Evolutionary conservation across 1,140 invertebrate genomes (phyloP).

Genomic region (Apis laboriosa): DNA sequence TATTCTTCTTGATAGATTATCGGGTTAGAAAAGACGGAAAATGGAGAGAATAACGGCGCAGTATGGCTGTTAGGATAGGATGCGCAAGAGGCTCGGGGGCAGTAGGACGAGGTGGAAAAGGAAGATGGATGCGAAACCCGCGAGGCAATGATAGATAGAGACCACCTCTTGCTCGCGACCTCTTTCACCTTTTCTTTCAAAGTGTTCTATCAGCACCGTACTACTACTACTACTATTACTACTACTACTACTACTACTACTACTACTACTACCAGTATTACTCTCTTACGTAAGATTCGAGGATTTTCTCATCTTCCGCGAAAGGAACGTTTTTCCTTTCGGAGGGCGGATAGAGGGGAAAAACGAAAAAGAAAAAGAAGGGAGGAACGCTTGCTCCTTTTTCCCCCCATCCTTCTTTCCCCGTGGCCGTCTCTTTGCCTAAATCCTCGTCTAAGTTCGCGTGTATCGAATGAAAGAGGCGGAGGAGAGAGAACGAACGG

Average conservation of each 20-base stretch:
- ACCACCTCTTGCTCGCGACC: slow-evolving; percentile 16
- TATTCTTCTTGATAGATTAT: no score
- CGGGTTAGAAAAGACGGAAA: not conserved
- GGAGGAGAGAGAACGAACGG: slow-evolving; percentile 67
- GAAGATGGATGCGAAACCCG: slow-evolving; percentile 34
- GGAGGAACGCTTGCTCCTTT: not conserved
- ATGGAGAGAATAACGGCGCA: slow-evolving; percentile 2
- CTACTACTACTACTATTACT: not conserved
- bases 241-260: no score
- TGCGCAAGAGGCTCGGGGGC: not conserved
- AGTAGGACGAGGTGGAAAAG: slow-evolving; percentile 9
- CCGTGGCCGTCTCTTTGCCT: slow-evolving; percentile 24
- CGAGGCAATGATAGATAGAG: slow-evolving; percentile 50
- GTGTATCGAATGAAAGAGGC: slow-evolving; percentile 61
- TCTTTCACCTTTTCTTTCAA: slow-evolving; percentile 15
- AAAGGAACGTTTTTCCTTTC: slow-evolving; percentile 2
- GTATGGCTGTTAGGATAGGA: not conserved
- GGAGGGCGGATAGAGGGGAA: not conserved
- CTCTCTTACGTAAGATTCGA: not conserved
- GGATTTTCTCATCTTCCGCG: not conserved
- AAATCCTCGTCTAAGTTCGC: slow-evolving; percentile 46
- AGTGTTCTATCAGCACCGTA: slow-evolving; percentile 17
- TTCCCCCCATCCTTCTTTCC: slow-evolving; percentile 20
- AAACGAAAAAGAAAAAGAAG: not conserved
- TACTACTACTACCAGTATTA: no score